Percentiles rank a stretch among this genome's conserved stretches.
phyloP scores from a whole-genome alignment of 2,113 vertebrate species.

The Pipa parva region DNA sequence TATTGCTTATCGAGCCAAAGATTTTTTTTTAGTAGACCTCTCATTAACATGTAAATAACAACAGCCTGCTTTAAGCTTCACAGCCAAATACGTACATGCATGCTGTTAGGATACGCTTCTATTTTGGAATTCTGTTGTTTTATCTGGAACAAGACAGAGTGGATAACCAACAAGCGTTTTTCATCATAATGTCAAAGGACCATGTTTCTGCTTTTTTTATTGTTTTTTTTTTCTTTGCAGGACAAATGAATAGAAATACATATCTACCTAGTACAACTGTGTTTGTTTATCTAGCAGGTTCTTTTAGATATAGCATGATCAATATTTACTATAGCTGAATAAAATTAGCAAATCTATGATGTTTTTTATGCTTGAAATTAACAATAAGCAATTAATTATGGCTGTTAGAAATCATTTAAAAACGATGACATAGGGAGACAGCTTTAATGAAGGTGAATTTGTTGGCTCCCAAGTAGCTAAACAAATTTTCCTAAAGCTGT shows the following conservation, averaged over 20 bases:
- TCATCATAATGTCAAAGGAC: constrained; percentile 61
- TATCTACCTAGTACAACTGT: constrained; percentile 48
- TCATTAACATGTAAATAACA: constrained; percentile 49
- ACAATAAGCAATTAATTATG: no score
- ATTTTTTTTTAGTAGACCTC: constrained; percentile 43
- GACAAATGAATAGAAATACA: constrained; percentile 50
- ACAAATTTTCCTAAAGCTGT: no score
- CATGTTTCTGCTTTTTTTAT: constrained; percentile 46
- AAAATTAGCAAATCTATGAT: no score
- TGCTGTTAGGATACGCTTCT: constrained; percentile 47
- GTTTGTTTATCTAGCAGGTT: constrained; percentile 20
- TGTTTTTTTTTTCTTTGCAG: constrained; percentile 38
- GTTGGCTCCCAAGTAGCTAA: no score
- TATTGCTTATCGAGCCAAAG: constrained; percentile 47
- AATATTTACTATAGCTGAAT: neutral
- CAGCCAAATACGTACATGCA: constrained; percentile 40
- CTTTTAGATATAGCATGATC: neutral
- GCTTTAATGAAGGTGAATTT: no score
- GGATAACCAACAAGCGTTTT: constrained; percentile 51
- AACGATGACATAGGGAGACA: no score
- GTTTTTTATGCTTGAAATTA: no score
- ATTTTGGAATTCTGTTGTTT: constrained; percentile 29
- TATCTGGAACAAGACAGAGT: constrained; percentile 59
- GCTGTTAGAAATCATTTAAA: no score
- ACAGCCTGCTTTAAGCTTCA: constrained; percentile 23